phyloP scores from a whole-genome alignment of 2,113 vertebrate species.

The Canis aureus region DNA sequence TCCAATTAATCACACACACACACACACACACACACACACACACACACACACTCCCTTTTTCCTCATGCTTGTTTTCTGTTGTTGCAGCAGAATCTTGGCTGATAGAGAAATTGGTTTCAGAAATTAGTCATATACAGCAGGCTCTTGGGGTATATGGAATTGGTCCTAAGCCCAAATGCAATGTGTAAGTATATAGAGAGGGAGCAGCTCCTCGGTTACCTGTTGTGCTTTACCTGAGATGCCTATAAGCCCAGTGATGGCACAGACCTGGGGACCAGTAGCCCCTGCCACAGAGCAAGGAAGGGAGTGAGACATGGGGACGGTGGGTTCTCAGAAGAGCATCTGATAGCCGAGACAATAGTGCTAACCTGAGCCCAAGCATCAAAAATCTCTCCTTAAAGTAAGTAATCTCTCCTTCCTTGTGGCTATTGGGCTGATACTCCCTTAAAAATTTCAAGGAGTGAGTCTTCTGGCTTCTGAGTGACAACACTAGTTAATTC shows the following conservation, averaged over 20 bases:
- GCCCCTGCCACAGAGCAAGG: neutral
- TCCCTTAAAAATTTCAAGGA: neutral
- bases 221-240: constrained; percentile 6
- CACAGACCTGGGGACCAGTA: neutral
- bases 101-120: constrained; percentile 70
- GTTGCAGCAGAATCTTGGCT: constrained; percentile 66
- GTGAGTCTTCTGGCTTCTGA: neutral
- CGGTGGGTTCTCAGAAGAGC: neutral
- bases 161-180: constrained; percentile 50
- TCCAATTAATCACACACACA: constrained; percentile 48
- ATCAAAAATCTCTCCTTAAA: constrained; percentile 7
- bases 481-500: neutral
- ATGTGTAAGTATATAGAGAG: constrained; percentile 22
- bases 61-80: constrained; percentile 37
- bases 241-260: neutral
- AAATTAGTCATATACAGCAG: constrained; percentile 62
- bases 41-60: neutral
- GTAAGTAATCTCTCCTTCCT: neutral
- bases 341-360: neutral
- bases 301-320: fast-evolving
- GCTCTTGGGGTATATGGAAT: constrained; percentile 6
- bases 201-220: neutral
- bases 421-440: neutral
- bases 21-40: too few relatives aligned
- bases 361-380: neutral